Evolutionary conservation across 1,140 invertebrate genomes (phyloP).

Genomic region (Cydia pomonella): DNA sequence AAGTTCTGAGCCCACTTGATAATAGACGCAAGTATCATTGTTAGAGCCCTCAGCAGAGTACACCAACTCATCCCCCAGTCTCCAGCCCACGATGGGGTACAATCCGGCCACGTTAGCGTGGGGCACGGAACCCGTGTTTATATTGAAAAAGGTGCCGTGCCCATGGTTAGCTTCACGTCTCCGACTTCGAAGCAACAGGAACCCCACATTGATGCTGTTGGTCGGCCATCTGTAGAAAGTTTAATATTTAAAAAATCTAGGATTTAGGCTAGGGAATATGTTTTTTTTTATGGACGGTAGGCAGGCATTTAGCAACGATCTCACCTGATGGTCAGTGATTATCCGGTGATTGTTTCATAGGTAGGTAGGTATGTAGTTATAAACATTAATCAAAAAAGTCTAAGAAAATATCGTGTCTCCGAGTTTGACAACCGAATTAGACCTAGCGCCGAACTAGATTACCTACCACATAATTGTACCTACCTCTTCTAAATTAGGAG

Average conservation of each 20-base stretch:
- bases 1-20: conserved; percentile 92
- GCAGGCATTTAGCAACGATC: too few species aligned
- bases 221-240: conserved; percentile 84
- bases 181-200: conserved; percentile 91
- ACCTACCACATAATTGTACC: too few species aligned
- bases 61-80: conserved; percentile 84
- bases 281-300: too few species aligned
- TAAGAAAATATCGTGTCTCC: too few species aligned
- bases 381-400: too few species aligned
- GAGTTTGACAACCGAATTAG: too few species aligned
- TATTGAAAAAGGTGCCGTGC: conserved; percentile 95
- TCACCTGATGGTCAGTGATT: too few species aligned
- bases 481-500: too few species aligned
- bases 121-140: conserved; percentile 90
- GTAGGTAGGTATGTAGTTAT: too few species aligned
- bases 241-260: not conserved
- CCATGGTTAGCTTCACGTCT: conserved; percentile 95
- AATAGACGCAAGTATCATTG: conserved; percentile 92
- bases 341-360: too few species aligned
- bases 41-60: conserved; percentile 93
- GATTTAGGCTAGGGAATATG: too few species aligned
- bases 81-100: conserved; percentile 96
- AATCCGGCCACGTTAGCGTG: conserved; percentile 90
- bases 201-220: conserved; percentile 96
- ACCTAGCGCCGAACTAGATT: too few species aligned